Percentiles rank a stretch among this genome's conserved stretches.
phyloP scores from a whole-genome alignment of 2,888 invertebrate genomes.

The Chaetogeoica ovagalla region DNA sequence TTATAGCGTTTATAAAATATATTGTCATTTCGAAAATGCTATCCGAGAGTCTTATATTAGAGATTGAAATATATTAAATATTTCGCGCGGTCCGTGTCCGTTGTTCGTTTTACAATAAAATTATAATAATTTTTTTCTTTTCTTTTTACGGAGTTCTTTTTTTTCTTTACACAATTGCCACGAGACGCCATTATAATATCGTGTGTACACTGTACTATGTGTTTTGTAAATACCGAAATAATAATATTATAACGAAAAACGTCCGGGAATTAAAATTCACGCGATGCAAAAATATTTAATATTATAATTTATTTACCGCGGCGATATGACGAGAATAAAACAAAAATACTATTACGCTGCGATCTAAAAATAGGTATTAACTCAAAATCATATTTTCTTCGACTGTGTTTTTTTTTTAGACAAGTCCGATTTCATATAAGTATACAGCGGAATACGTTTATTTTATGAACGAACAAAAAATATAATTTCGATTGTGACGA shows the following conservation, averaged over 20 bases:
- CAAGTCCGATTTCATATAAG: too few relatives aligned
- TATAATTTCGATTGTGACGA: too few relatives aligned
- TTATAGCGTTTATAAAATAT: too few relatives aligned
- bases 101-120: too few relatives aligned
- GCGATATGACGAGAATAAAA: background rate
- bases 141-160: constrained; percentile 5
- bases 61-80: too few relatives aligned
- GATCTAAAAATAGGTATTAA: background rate
- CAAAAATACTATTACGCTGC: background rate
- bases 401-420: background rate
- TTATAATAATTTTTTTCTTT: background rate
- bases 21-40: too few relatives aligned
- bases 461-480: too few relatives aligned
- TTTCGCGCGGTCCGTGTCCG: too few relatives aligned
- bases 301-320: constrained; percentile 8
- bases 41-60: too few relatives aligned
- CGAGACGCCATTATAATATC: constrained; percentile 17
- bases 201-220: background rate
- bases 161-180: constrained; percentile 10
- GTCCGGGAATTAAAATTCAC: background rate
- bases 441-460: too few relatives aligned
- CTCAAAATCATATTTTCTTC: background rate
- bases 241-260: background rate
- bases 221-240: constrained; percentile 4
- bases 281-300: background rate